These are phyloP conservation scores for Limnephilus rhombicus DNA, from an alignment of 2,888 invertebrate genomes.

Conservation along the genomic window DNA sequence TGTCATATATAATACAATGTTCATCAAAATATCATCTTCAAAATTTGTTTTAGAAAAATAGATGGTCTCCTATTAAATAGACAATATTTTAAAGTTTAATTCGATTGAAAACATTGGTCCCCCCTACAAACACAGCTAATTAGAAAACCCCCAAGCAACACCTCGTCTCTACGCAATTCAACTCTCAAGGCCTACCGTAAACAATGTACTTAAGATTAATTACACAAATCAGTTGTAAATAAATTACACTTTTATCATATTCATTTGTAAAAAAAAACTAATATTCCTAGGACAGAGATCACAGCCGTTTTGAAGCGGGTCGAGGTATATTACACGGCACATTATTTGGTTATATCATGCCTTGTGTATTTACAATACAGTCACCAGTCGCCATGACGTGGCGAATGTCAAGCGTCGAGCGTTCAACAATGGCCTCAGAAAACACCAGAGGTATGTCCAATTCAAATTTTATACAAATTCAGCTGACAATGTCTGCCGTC, in stretches of 20 bases:
- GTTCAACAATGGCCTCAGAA: conserved; percentile 42
- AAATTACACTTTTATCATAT: conserved; percentile 55
- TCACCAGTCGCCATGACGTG: conserved; percentile 26
- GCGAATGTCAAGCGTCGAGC: conserved; percentile 12
- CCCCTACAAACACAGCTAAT: conserved; percentile 39
- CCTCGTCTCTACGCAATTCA: conserved; percentile 13
- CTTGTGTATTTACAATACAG: conserved; percentile 44
- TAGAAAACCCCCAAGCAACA: conserved; percentile 9
- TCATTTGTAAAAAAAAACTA: conserved; percentile 64
- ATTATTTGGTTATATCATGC: conserved; percentile 48
- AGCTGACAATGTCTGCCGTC: neutral
- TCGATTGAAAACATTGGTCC: conserved; percentile 63
- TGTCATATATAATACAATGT: conserved; percentile 23
- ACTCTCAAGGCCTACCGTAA: conserved; percentile 41
- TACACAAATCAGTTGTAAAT: conserved; percentile 57
- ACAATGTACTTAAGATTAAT: conserved; percentile 51
- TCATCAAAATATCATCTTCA: conserved; percentile 51
- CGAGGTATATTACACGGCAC: conserved; percentile 68
- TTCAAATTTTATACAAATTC: conserved; percentile 27
- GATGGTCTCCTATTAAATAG: conserved; percentile 44
- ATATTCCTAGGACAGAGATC: conserved; percentile 70
- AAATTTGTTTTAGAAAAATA: conserved; percentile 60
- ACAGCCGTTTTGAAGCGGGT: conserved; percentile 75
- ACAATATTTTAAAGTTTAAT: conserved; percentile 42
- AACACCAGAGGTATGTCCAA: conserved; percentile 46